phyloP scores from a whole-genome alignment of 2,888 invertebrate species.

The Calameuta idolon region DNA sequence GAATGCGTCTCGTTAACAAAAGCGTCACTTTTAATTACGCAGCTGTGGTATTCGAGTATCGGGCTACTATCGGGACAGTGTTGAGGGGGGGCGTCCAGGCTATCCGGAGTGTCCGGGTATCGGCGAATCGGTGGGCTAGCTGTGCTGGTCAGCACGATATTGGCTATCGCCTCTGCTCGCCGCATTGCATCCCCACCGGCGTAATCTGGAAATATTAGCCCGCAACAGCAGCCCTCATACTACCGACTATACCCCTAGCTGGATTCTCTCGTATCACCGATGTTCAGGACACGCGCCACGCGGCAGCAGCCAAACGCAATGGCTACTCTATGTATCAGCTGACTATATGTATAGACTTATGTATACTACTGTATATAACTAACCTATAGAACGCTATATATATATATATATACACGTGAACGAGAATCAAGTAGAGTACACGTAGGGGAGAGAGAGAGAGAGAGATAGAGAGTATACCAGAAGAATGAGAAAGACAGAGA shows the following conservation, averaged over 20 bases:
- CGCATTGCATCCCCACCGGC: constrained; percentile 31
- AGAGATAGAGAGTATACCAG: not conserved
- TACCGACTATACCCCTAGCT: too few relatives aligned
- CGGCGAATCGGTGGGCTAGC: constrained; percentile 34
- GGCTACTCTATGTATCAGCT: too few relatives aligned
- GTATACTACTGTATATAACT: too few relatives aligned
- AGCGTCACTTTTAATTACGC: constrained; percentile 56
- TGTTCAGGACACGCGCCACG: too few relatives aligned
- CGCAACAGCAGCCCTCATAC: constrained; percentile 10
- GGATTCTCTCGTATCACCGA: too few relatives aligned
- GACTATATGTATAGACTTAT: too few relatives aligned
- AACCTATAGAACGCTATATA: too few relatives aligned
- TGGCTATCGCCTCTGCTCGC: constrained; percentile 44
- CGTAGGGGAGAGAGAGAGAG: constrained; percentile 3
- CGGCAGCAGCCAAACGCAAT: too few relatives aligned
- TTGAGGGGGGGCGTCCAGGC: too few relatives aligned
- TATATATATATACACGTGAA: too few relatives aligned
- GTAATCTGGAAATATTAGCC: constrained; percentile 55
- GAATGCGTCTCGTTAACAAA: constrained; percentile 34
- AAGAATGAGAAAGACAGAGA: constrained; percentile 10
- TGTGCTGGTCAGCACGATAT: constrained; percentile 45
- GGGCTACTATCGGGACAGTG: too few relatives aligned
- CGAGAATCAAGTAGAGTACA: constrained; percentile 15
- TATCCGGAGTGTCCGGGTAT: constrained; percentile 28
- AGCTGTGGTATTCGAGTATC: constrained; percentile 9